phyloP scores from a whole-genome alignment of 1,140 invertebrate genomes.

The Drosophila sucinea region DNA sequence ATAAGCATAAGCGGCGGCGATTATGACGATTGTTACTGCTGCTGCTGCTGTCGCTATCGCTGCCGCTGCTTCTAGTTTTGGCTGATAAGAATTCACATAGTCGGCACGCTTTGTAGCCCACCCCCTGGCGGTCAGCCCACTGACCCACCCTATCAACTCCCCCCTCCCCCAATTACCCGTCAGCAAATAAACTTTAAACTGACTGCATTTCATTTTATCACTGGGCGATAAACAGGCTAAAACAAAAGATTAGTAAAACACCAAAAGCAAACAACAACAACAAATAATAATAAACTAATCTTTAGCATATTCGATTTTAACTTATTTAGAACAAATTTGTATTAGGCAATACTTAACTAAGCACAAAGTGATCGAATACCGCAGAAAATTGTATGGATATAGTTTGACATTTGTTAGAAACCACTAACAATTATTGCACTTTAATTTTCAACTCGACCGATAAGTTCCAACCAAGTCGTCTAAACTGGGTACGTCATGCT shows the following conservation, averaged over 20 bases:
- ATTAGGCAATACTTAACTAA: too few species aligned
- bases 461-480: neutral
- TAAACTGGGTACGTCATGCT: neutral
- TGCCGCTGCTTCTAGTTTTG: conserved; percentile 12
- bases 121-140: conserved; percentile 17
- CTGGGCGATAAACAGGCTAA: conserved; percentile 54
- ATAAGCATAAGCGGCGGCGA: neutral
- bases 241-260: conserved; percentile 49
- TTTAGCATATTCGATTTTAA: too few species aligned
- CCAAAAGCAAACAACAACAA: conserved; percentile 15
- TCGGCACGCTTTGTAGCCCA: conserved; percentile 63
- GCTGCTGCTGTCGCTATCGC: conserved; percentile 9
- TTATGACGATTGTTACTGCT: neutral
- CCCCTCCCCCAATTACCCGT: neutral
- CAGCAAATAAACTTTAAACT: conserved; percentile 47
- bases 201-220: conserved; percentile 55
- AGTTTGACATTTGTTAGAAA: neutral
- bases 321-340: too few species aligned
- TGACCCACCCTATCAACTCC: conserved; percentile 15
- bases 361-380: too few species aligned
- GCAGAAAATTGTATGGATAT: neutral
- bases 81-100: conserved; percentile 54
- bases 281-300: conserved; percentile 19
- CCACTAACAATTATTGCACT: conserved; percentile 1
- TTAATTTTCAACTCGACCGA: neutral